A percentile compares a stretch with the other conserved stretches of the same genome.
Conservation (phyloP, 2,797 vertebrate species). For the Sarcophilus harrisii region DNA sequence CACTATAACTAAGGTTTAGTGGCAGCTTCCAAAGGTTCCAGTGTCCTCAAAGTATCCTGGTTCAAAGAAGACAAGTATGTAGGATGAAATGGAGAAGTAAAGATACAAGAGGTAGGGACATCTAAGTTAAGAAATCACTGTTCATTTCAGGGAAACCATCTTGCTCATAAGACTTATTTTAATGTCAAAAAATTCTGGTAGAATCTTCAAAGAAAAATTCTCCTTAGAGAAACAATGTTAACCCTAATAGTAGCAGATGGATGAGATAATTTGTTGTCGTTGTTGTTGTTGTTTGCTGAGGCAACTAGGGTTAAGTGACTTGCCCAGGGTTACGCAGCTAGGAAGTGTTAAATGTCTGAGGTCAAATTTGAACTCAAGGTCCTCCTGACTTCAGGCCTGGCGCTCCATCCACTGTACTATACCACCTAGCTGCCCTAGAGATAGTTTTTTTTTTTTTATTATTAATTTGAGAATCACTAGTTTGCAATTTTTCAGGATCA, state of each 20-base stretch:
- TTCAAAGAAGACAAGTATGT: background rate
- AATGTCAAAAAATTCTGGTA: background rate
- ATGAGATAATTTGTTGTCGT: background rate
- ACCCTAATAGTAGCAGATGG: background rate
- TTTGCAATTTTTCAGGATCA: background rate
- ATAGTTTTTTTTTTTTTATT: too few relatives aligned
- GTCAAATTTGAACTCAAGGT: too few relatives aligned
- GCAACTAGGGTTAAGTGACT: too few relatives aligned
- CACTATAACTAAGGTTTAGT: too few relatives aligned
- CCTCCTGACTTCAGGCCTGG: too few relatives aligned
- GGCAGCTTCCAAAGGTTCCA: background rate
- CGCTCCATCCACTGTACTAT: too few relatives aligned
- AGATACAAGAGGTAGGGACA: too few relatives aligned
- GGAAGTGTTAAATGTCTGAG: too few relatives aligned
- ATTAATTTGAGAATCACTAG: background rate
- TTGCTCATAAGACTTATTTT: background rate
- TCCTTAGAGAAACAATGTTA: background rate
- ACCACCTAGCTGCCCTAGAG: too few relatives aligned
- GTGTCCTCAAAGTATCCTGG: background rate
- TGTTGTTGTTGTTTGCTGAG: too few relatives aligned
- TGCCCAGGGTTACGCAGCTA: too few relatives aligned
- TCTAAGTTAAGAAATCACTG: background rate
- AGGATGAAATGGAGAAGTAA: background rate
- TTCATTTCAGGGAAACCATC: background rate
- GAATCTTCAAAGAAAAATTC: background rate